These are phyloP conservation scores for Takifugu bimaculatus DNA, from an alignment of 2,113 vertebrate species.

Conservation along the genomic window DNA sequence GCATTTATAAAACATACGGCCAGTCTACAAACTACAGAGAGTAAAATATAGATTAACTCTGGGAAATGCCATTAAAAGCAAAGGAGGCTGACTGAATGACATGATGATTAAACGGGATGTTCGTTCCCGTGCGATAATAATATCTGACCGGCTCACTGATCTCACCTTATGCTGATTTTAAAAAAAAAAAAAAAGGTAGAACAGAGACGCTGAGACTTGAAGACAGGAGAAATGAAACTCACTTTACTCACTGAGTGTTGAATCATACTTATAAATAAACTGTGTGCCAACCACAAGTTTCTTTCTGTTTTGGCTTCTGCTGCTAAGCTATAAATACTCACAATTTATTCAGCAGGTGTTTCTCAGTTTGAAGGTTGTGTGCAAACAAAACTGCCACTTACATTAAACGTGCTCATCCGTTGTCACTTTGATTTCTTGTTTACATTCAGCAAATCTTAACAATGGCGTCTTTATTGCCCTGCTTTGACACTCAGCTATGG, in stretches of 20 bases:
- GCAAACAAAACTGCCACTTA: slow-evolving; percentile 1
- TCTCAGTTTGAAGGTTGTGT: neutral
- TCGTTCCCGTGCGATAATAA: no score
- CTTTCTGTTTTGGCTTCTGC: slow-evolving; percentile 13
- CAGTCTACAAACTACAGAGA: neutral
- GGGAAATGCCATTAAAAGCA: no score
- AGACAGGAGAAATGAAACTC: neutral
- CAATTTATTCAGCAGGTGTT: slow-evolving; percentile 17
- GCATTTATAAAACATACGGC: neutral
- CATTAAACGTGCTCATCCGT: neutral
- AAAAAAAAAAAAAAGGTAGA: no score
- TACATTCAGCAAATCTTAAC: neutral
- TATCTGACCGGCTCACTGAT: no score
- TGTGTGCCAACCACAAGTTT: slow-evolving; percentile 13
- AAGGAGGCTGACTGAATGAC: no score
- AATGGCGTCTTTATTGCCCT: no score
- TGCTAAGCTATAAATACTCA: slow-evolving; percentile 22
- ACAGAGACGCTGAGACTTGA: neutral
- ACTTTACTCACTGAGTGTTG: neutral
- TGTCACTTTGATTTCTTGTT: slow-evolving; percentile 1
- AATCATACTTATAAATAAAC: slow-evolving; percentile 17
- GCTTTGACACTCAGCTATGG: no score
- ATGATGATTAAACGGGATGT: no score
- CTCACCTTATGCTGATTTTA: no score
- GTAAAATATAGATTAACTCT: no score